Evolutionary conservation across 2,113 vertebrate species (phyloP).

Genomic region (Poecilia latipinna): DNA sequence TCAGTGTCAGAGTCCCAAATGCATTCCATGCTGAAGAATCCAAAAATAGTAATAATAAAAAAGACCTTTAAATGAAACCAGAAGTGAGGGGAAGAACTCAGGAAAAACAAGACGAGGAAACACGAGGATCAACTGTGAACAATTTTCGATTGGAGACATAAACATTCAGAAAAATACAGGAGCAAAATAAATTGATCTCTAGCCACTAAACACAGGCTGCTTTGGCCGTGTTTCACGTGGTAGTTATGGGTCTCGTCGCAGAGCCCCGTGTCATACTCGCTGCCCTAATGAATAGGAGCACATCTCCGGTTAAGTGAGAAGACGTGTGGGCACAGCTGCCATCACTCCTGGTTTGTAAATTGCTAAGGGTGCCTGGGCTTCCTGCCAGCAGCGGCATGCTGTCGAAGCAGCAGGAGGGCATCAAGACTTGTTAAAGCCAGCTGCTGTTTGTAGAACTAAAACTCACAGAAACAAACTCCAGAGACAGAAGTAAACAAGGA

Average conservation of each 20-base stretch:
- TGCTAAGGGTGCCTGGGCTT: constrained; percentile 58
- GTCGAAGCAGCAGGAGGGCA: constrained; percentile 55
- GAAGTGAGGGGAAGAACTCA: constrained; percentile 2
- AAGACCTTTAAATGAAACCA: constrained; percentile 10
- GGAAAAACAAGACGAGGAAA: constrained; percentile 14
- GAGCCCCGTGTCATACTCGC: constrained; percentile 58
- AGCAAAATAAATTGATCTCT: neutral
- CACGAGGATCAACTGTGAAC: constrained; percentile 19
- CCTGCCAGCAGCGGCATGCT: constrained; percentile 56
- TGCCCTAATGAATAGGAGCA: constrained; percentile 66
- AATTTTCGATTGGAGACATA: constrained; percentile 27
- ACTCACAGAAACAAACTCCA: neutral
- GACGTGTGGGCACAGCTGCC: constrained; percentile 46
- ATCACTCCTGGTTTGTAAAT: constrained; percentile 56
- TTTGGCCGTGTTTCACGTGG: constrained; percentile 49
- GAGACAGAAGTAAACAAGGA: neutral
- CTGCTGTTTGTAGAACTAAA: constrained; percentile 5
- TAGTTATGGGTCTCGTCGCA: constrained; percentile 57
- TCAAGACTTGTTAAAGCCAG: constrained; percentile 13
- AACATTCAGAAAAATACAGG: neutral
- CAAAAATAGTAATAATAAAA: neutral
- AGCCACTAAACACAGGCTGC: constrained; percentile 47
- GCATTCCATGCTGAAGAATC: constrained; percentile 12
- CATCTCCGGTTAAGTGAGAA: constrained; percentile 68
- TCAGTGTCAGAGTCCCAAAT: neutral